These are phyloP conservation scores for Akabosia matsudoensis DNA, from an alignment of 1,140 invertebrate species.

Conservation along the genomic window DNA sequence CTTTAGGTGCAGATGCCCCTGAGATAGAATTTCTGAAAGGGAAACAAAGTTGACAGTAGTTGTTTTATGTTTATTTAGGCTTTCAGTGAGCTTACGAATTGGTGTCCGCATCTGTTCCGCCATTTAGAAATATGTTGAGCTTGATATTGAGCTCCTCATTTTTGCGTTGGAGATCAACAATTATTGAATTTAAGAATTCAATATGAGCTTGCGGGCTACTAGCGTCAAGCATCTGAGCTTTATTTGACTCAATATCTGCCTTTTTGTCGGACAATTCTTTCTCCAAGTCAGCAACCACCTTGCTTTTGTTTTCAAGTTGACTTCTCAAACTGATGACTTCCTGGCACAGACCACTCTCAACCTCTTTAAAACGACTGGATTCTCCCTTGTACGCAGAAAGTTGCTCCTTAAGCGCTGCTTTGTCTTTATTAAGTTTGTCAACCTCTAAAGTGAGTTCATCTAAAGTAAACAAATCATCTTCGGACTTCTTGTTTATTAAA, in stretches of 20 bases:
- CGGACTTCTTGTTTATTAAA: neutral
- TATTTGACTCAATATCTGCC: neutral
- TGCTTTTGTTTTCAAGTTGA: neutral
- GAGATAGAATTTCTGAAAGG: neutral
- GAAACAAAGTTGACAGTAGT: neutral
- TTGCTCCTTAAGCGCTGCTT: neutral
- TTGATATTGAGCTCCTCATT: conserved; percentile 76
- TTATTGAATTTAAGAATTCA: conserved; percentile 91
- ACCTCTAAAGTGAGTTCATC: neutral
- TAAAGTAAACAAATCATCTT: neutral
- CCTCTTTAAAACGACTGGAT: neutral
- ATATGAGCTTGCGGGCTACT: conserved; percentile 71
- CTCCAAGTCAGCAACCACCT: neutral
- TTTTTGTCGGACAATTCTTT: neutral
- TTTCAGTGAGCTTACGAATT: conserved; percentile 55
- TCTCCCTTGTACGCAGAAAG: neutral
- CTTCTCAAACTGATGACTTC: neutral
- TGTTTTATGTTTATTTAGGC: neutral
- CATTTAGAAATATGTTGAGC: conserved; percentile 74
- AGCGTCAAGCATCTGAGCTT: conserved; percentile 58
- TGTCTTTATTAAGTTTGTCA: conserved; percentile 10
- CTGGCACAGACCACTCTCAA: neutral
- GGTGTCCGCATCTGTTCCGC: conserved; percentile 61
- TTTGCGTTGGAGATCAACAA: conserved; percentile 90
- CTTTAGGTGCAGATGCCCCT: neutral